Evolutionary conservation across 2,797 vertebrate genomes (phyloP), one percentile per base, ranked within the genome.

Genomic region (Chelidonichthys spinosus): DNA sequence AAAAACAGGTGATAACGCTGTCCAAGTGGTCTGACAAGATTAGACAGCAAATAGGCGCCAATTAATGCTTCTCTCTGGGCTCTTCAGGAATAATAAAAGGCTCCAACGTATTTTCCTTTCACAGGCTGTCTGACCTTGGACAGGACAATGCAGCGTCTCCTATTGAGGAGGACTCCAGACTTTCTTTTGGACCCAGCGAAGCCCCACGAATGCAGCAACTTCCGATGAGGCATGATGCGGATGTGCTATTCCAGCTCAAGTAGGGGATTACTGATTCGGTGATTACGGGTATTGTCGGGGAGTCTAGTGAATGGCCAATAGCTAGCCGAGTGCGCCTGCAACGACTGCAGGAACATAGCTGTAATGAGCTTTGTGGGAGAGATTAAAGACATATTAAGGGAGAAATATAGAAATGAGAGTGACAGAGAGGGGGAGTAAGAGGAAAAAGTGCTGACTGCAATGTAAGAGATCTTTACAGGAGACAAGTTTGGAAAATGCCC

Each of bases 201-300:
- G 78, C 70, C 69, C 70, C 74, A 83, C 79, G 78, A 83, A 86
- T 83, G 89, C 83, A 81, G 83, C 71, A 76, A 85, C 84, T 78
- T 82, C 71, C 53, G 50, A 82, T 72, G 82, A 79, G 70, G 77
- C 74, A 67, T 69, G 81, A 88, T 85, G 66, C 53, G 65, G 78
- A 82, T 85, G 81, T 85, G 71, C 84, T 73, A 56, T 82, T 87
- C 77, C 81, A 76, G 85, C 81, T 86, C 76, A 79, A 91, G 86
- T 79, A 84, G 81, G 76, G 86, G 88, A 90, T 92, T 90, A 90
- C 90, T 84, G 91, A 90, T 92, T 91, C 81, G 86, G 78, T 92
- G 90, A 93, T 94, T 92, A 89, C 25, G 76, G 83, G 74, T 88
- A 91, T 92, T 91, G 89, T 85, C 65, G 83, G 60, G 64, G 53